Evolutionary conservation across 2,888 invertebrate species (phyloP).

Genomic region (Lypha dubia): DNA sequence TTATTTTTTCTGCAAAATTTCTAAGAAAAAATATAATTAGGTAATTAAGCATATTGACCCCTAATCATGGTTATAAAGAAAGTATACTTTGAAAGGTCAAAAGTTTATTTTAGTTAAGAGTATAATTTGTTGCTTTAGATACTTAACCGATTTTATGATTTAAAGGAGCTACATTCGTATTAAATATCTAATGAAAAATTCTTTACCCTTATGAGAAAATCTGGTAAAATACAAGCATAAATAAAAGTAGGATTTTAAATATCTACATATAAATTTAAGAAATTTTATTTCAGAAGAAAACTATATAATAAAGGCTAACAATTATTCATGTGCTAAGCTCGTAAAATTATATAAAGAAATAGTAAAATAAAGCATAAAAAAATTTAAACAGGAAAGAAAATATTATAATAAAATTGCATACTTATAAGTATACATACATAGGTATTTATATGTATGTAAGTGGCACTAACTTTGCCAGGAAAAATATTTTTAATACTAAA

Average conservation of each 20-base stretch:
- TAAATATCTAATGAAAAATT: no score
- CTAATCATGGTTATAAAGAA: no score
- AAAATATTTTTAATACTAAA: slow-evolving; percentile 20
- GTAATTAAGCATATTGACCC: neutral
- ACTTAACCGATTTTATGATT: no score
- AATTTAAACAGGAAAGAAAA: slow-evolving; percentile 38
- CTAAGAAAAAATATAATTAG: neutral
- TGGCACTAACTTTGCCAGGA: neutral
- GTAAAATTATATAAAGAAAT: slow-evolving; percentile 1
- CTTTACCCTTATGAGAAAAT: no score
- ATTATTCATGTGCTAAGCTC: slow-evolving; percentile 13
- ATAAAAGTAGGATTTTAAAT: neutral
- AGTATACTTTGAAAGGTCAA: no score
- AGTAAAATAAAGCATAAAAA: neutral
- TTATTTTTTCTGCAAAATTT: slow-evolving; percentile 20
- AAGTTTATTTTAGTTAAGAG: no score
- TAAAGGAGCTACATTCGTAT: no score
- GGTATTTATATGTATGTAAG: neutral
- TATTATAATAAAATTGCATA: slow-evolving; percentile 17
- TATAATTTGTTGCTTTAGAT: no score
- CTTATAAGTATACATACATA: neutral
- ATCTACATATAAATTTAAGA: neutral
- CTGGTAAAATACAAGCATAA: neutral
- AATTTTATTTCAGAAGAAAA: slow-evolving; percentile 15
- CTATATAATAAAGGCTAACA: slow-evolving; percentile 13